Base-by-base conservation (phyloP, 1,140 invertebrate species). In the Catajapyx aquilonaris region DNA sequence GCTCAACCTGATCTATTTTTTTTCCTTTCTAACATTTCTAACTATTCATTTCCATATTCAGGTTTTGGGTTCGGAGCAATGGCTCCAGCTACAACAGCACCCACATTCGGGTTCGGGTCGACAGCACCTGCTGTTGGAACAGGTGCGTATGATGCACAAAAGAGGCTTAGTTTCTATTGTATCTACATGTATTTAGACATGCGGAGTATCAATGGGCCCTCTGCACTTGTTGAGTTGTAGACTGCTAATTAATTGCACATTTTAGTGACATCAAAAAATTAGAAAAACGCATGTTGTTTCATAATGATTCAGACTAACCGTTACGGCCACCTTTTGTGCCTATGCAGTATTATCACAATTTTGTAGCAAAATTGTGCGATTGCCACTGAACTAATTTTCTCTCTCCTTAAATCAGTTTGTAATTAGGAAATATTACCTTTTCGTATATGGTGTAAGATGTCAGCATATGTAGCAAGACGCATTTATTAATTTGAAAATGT, bases 161-260 rank as follows among this genome's bases (percentile, higher is more conserved):
- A 43, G 51, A 3, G 40, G 54, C 0, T 44, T 57, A 15, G 50
- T 55, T 31, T 52, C 60, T 32, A 60, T 65, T 41, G 60, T 61
- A 16, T 50, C 52, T 41, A 51, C 52, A 19, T n/a, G 4, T 13
- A 37, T 28, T 18, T 37, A 15, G 35, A 28, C n/a, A 13, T 20
- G 13, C 19, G 40, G 17, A 46, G 52, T 5, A 52, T 61, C 0
- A 52, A 57, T 2, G 52, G 49, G n/a, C 47, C 48, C 9, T 45
- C 51, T 42, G 63, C 65, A 7, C 73, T 74, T 53, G 61, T 62
- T 5, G 55, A 4, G 38, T 43, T 31, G 58, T 56, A n/a, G n/a
- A n/a, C n/a, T n/a, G n/a, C n/a, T n/a, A n/a, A n/a, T n/a, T n/a
- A n/a, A n/a, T n/a, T n/a, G n/a, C n/a, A n/a, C n/a, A n/a, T n/a